Conservation (phyloP, 1,140 invertebrate species). For the Eriocheir sinensis region DNA sequence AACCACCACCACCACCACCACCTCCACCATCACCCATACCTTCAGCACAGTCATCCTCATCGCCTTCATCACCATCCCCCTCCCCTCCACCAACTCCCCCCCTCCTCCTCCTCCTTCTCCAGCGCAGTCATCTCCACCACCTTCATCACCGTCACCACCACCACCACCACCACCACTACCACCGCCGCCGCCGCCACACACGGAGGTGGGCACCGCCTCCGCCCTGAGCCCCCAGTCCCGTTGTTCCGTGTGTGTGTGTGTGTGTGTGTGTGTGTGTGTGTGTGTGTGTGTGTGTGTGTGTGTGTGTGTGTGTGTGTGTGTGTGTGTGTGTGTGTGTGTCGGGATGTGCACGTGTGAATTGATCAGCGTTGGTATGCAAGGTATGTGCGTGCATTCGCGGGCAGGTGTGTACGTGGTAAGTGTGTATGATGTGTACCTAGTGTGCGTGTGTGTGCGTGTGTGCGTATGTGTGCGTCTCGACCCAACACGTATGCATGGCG, state of each 20-base stretch:
- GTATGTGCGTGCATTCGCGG: neutral
- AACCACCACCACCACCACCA: neutral
- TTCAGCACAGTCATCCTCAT: no score
- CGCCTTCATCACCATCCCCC: neutral
- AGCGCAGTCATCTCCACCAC: neutral
- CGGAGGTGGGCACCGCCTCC: neutral
- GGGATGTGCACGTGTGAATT: neutral
- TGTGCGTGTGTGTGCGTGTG: conserved; percentile 27
- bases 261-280: neutral
- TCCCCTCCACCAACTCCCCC: neutral
- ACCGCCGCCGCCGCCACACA: neutral
- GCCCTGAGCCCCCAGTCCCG: neutral
- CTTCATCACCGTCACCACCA: neutral
- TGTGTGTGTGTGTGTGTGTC: neutral
- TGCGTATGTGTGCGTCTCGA: neutral
- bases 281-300: conserved; percentile 41
- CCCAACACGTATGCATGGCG: neutral
- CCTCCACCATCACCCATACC: neutral
- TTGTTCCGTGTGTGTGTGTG: neutral
- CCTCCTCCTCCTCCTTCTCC: neutral
- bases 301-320: conserved; percentile 48
- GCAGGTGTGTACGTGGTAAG: neutral
- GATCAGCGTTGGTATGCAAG: neutral
- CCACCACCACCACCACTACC: neutral
- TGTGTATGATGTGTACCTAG: neutral